Percentiles rank a stretch among this genome's conserved stretches.
Conservation (phyloP, 2,888 invertebrate genomes). For the Caenorhabditis virilis region DNA sequence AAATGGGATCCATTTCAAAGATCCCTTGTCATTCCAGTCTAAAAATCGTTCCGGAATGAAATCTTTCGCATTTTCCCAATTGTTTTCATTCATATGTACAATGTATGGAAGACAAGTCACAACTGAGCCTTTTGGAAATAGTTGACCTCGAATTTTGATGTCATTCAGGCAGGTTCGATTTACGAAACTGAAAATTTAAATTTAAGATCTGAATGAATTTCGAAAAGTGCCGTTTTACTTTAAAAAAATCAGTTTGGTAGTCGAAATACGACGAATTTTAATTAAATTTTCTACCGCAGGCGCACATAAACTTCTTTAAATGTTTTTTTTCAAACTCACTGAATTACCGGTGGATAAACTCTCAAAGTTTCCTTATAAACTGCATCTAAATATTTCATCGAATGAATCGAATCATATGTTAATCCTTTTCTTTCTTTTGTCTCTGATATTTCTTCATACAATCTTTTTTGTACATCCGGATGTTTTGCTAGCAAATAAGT, state of each 20-base stretch:
- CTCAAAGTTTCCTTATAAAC: constrained; percentile 64
- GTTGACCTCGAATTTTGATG: constrained; percentile 42
- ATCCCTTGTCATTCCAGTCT: constrained; percentile 26
- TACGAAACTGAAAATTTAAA: constrained; percentile 50
- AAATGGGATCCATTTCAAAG: constrained; percentile 61
- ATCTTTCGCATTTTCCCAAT: constrained; percentile 54
- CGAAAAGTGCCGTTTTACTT: too few relatives aligned
- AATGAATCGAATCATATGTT: constrained; percentile 39
- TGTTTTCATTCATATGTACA: constrained; percentile 34
- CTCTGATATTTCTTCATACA: constrained; percentile 70
- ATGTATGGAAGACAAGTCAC: constrained; percentile 33
- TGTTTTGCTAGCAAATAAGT: constrained; percentile 71
- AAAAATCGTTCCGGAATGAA: constrained; percentile 56
- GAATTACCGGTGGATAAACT: constrained; percentile 59
- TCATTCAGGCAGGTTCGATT: constrained; percentile 49
- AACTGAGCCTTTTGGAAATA: constrained; percentile 38
- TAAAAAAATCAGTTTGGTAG: too few relatives aligned
- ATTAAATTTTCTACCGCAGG: too few relatives aligned
- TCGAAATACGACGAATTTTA: too few relatives aligned
- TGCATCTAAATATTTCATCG: constrained; percentile 60
- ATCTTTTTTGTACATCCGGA: constrained; percentile 70
- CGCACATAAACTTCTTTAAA: too few relatives aligned
- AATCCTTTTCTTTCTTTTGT: constrained; percentile 54
- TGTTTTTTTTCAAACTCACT: constrained; percentile 48
- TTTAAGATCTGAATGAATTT: too few relatives aligned